Conservation (phyloP, 2,797 vertebrate genomes). For the Ceyx erithaca region DNA sequence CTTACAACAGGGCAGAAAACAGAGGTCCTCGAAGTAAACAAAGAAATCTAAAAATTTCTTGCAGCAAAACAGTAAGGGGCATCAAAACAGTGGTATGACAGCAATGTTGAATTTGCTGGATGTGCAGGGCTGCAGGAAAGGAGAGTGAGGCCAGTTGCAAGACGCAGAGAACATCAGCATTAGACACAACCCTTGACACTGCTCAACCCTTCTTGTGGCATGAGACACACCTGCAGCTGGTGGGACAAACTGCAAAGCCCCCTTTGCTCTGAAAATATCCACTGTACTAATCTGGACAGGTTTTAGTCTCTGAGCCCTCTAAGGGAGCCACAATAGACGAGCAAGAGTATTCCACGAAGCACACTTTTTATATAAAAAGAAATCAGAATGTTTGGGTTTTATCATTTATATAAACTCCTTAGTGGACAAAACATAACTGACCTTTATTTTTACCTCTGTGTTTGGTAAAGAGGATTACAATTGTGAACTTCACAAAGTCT, state of each 20-base stretch:
- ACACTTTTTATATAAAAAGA: not conserved
- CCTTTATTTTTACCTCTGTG: constrained; percentile 31
- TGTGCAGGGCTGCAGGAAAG: rapidly evolving
- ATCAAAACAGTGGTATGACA: rapidly evolving
- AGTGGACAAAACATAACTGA: not conserved
- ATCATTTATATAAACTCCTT: not conserved
- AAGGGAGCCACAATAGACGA: not conserved
- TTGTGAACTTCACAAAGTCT: constrained; percentile 27
- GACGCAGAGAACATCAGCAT: not conserved
- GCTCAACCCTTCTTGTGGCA: rapidly evolving
- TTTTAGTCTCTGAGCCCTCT: not conserved
- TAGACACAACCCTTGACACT: not conserved
- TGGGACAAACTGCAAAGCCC: not conserved
- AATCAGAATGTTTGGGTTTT: not conserved
- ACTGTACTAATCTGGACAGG: not conserved
- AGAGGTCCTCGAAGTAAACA: not conserved
- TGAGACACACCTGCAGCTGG: not conserved
- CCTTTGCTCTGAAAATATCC: not conserved
- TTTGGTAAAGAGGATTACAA: constrained; percentile 13
- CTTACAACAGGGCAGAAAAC: not conserved
- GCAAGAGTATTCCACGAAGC: not conserved
- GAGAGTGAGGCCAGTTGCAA: rapidly evolving
- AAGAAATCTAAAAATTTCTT: too few species aligned
- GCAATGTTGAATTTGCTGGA: rapidly evolving
- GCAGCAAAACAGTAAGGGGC: not conserved